phyloP scores from a whole-genome alignment of 2,888 invertebrate species.

The Patella depressa region DNA sequence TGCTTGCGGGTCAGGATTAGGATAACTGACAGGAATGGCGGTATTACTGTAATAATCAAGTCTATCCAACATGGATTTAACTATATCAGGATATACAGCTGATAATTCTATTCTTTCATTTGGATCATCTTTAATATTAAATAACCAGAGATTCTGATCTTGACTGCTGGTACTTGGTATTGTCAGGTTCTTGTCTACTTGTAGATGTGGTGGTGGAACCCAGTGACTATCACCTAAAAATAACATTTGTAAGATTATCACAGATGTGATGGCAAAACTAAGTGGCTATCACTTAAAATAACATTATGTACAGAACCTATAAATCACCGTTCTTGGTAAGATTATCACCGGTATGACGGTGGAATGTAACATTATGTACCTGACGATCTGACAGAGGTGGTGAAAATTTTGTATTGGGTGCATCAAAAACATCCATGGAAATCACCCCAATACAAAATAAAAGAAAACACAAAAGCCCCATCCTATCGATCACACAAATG shows the following conservation, averaged over 20 bases:
- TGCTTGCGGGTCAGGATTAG: conserved; percentile 51
- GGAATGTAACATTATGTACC: no score
- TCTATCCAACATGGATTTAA: conserved; percentile 50
- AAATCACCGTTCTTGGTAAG: no score
- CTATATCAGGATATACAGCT: conserved; percentile 44
- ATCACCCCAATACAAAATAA: no score
- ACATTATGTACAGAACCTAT: no score
- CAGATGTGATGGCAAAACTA: conserved; percentile 14
- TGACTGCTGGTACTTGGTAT: conserved; percentile 27
- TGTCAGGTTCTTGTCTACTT: neutral
- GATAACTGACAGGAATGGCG: conserved; percentile 62
- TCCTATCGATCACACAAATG: no score
- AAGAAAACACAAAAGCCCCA: no score
- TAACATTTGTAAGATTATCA: neutral
- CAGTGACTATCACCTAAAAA: conserved; percentile 14
- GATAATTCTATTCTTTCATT: conserved; percentile 61
- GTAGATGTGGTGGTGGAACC: conserved; percentile 25
- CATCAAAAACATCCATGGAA: no score
- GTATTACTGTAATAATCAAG: conserved; percentile 57
- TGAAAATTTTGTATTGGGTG: no score
- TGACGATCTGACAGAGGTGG: no score
- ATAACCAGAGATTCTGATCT: conserved; percentile 65
- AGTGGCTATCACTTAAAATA: no score
- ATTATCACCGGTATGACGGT: conserved; percentile 14
- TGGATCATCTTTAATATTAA: conserved; percentile 64